Base-by-base conservation (phyloP, 2,797 vertebrate genomes). In the Peromyscus attwateri region DNA sequence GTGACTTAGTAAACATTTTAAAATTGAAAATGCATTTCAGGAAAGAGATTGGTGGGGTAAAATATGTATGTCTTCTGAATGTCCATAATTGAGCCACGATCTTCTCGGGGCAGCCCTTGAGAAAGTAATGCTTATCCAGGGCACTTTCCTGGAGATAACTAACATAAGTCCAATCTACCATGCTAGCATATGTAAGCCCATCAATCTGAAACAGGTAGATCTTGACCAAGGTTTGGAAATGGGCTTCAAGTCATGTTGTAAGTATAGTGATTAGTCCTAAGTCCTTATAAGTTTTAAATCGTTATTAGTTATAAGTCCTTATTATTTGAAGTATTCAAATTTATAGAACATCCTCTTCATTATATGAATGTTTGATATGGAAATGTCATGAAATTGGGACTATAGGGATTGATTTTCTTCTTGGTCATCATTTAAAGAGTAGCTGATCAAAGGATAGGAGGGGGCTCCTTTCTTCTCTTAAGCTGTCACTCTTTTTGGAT, bases 11-110 rank as follows among this genome's bases (percentile, higher is more conserved):
- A 96, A 76, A 96, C 79, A 75, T 40, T 83, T 92, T 94, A 95
- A 97, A 96, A 97, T 77, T 84, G 82, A 96, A 98, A 98, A 97
- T 73, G 62, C 2, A 62, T 90, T 97, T 64, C 70, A 60, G 76
- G 88, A 60, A 92, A 40, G 71, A 89, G 97, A 25, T 52, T 40
- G 6, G 29, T 70, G 52, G 25, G 91, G 97, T 89, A 81, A n/a
- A 97, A 95, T 23, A 7, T 88, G 23, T 11, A n/a, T 87, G 60
- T 46, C 25, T 27, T 77, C 7, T 27, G 64, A 23, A 23, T 87
- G 27, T 29, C 34, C 66, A 52, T 75, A 79, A 93, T 62, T n/a
- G 31, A 94, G 23, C 1, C 12, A 62, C 23, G 11, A 1, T 88
- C 40, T 94, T 52, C 23, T 57, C 79, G 49, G 64, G 62, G 34